Percentiles rank a stretch among this genome's conserved stretches.
Evolutionary conservation across 2,113 vertebrate species (phyloP).

Genomic region (Sebastes schlegelii): DNA sequence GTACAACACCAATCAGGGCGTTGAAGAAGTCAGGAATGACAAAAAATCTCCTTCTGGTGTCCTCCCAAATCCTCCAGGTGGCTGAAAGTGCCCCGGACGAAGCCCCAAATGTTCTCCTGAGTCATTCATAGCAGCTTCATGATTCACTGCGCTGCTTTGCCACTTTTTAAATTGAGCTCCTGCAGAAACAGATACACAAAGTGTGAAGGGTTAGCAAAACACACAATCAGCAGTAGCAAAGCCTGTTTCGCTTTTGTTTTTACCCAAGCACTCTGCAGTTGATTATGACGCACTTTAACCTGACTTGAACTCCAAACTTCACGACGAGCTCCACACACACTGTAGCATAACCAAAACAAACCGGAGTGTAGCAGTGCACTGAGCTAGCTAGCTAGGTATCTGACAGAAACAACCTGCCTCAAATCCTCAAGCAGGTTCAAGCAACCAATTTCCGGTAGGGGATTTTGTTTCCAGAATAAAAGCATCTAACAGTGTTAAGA

Average conservation of each 20-base stretch:
- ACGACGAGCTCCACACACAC: slow-evolving; percentile 1
- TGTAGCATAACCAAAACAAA: slow-evolving; percentile 59
- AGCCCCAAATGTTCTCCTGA: slow-evolving; percentile 43
- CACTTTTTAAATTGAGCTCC: slow-evolving; percentile 58
- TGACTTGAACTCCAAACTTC: slow-evolving; percentile 44
- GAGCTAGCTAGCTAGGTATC: slow-evolving; percentile 28
- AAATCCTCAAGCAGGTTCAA: accelerated
- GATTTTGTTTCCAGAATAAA: slow-evolving; percentile 62
- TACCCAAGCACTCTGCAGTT: background rate
- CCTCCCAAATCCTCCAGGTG: slow-evolving; percentile 43
- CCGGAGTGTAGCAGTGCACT: background rate
- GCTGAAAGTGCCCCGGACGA: slow-evolving; percentile 47
- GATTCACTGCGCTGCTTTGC: slow-evolving; percentile 32
- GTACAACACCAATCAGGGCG: slow-evolving; percentile 23
- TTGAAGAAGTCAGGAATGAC: slow-evolving; percentile 25
- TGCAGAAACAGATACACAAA: slow-evolving; percentile 56
- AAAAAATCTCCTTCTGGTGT: slow-evolving; percentile 18
- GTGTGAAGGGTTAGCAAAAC: slow-evolving; percentile 34
- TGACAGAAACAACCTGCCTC: slow-evolving; percentile 19
- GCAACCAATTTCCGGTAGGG: slow-evolving; percentile 29
- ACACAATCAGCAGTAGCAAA: background rate
- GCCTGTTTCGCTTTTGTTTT: background rate
- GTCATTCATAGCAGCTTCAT: slow-evolving; percentile 74
- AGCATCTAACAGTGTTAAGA: background rate
- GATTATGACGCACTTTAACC: slow-evolving; percentile 2